Percentiles rank a stretch among this genome's conserved stretches.
phyloP scores from a whole-genome alignment of 1,140 invertebrate species.

The Mercenaria mercenaria region DNA sequence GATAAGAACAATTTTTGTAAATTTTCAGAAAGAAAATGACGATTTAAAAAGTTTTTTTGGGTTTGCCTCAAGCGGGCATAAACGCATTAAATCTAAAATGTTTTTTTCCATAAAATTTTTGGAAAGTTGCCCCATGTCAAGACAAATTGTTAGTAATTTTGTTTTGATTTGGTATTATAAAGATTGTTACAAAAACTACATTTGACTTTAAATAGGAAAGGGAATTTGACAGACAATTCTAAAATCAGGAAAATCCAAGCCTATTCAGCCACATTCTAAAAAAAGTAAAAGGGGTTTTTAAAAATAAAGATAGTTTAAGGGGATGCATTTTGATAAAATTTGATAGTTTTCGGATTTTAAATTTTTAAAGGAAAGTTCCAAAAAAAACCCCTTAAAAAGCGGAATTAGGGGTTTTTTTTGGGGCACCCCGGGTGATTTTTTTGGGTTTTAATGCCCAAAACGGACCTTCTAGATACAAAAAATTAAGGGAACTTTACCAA shows the following conservation, averaged over 20 bases:
- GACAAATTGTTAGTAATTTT: background rate
- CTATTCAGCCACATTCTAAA: too few species aligned
- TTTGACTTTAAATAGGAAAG: background rate
- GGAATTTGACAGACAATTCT: too few species aligned
- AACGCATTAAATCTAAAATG: background rate
- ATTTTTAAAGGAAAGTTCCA: background rate
- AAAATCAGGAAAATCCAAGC: too few species aligned
- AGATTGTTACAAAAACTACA: background rate
- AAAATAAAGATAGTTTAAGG: too few species aligned
- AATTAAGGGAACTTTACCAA: background rate
- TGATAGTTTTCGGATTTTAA: background rate
- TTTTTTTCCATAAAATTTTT: background rate
- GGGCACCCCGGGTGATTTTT: background rate
- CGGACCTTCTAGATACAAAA: background rate
- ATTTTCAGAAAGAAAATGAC: too few species aligned
- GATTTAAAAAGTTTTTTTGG: too few species aligned
- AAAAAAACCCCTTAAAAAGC: background rate
- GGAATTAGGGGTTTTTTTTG: background rate
- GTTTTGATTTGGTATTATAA: background rate
- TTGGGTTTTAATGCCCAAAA: background rate
- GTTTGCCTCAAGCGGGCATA: too few species aligned
- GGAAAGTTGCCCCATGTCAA: background rate
- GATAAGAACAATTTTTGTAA: too few species aligned
- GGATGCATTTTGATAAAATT: background rate
- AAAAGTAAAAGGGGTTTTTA: too few species aligned